Evolutionary conservation across 2,113 vertebrate genomes (phyloP), one percentile per base, ranked within the genome.

Genomic region (Alligator mississippiensis): DNA sequence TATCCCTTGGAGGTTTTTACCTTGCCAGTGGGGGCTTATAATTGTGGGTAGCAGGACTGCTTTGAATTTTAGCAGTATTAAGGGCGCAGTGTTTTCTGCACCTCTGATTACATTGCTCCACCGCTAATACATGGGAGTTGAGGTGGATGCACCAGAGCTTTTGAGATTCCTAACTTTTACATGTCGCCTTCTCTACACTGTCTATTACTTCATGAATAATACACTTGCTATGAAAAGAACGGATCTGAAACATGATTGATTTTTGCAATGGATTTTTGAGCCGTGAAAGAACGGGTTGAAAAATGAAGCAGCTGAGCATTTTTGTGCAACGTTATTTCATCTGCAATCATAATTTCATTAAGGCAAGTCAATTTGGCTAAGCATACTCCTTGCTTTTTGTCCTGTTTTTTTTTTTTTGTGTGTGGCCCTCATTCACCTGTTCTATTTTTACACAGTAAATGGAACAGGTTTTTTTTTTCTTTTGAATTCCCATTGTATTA

Each of bases 171-270:
- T 47, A 10, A 28, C 17, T 88, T 79, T 79, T 4, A 0, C 80
- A 66, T 60, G 61, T 81, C 17, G 66, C 80, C 30, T n/a, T 21
- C 27, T 86, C 22, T 90, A 19, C 5, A 59, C 30, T 84, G 59
- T 87, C 60, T 95, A 2, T 93, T 93, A 54, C 64, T 84, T 96
- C 80, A 90, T 93, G 77, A 94, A 95, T 94, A 94, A 94, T 80
- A 17, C 78, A 88, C 85, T 90, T 63, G 55, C 21, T 77, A 75
- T 21, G 87, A 96, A 96, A 96, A 95, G 82, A 91, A 82, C 17
- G 64, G 77, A 84, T 96, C 94, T 82, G 88, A 97, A 97, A 82
- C 83, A 78, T 85, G 92, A 96, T 93, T 94, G 70, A 82, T 93
- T 97, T 80, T 92, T 87, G 68, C 88, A 95, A 82, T 92, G 83